Base-by-base conservation (phyloP, 2,113 vertebrate species). In the Sphaerodactylus townsendi region DNA sequence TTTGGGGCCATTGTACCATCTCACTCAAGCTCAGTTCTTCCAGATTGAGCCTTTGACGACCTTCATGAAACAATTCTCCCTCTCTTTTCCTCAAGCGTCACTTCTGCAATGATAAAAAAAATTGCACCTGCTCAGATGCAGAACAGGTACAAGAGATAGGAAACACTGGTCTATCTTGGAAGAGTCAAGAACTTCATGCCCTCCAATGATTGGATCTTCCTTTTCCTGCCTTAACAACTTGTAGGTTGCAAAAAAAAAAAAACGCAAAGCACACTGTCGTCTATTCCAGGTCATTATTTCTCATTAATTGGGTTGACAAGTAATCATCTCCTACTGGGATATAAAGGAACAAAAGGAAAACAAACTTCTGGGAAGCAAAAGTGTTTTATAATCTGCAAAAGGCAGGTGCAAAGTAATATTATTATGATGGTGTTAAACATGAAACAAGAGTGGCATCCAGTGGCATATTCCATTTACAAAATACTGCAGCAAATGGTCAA, bases 371-470 rank as follows among this genome's bases (percentile, higher is more conserved):
- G 25, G 44, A 19, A 41, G 33, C 6, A 46, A 66, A 66, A 66
- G 59, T 62, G 59, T 44, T 87, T 88, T 87, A 88, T 75, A 59
- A 84, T 74, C 8, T 7, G 19, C 21, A 11, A 62, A 2, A 66
- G 75, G 53, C 44, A 83, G 50, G 82, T 62, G 15, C 2, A 0
- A 76, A 83, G n/a, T 44, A 81, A 76, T 87, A 87, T 89, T 81
- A 79, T 30, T 33, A 81, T 56, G 74, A 78, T 71, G 64, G 91
- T 92, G 70, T 39, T 65, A 56, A 77, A 65, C 50, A 85, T 91
- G 94, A 93, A 92, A 92, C 94, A 93, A 95, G 88, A 94, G 93
- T 94, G 94, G 94, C 94, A 94, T 94, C 94, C 94, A 94, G 94
- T 94, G 94, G 94, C 89, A 90, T 65, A 83, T 79, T 83, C 86